phyloP scores from a whole-genome alignment of 2,888 invertebrate species.

The Sclerodermus sp. region DNA sequence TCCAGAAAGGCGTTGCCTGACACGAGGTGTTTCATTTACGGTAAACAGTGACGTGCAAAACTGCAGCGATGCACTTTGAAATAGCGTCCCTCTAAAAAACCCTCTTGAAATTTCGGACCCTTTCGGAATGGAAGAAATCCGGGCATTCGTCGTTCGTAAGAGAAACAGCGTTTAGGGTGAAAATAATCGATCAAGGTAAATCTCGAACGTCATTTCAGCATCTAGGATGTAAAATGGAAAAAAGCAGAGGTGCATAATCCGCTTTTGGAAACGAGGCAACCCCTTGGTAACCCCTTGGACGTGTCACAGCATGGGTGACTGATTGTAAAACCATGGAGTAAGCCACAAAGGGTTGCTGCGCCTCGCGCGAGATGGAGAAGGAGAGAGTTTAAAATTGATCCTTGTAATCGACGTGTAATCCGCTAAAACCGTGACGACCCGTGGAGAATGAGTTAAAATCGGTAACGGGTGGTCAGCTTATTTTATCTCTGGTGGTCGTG shows the following conservation, averaged over 20 bases:
- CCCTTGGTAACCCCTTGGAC: constrained; percentile 52
- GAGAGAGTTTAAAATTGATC: constrained; percentile 52
- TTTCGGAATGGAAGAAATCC: neutral
- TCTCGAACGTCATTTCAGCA: constrained; percentile 3
- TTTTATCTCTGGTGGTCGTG: constrained; percentile 25
- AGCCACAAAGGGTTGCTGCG: constrained; percentile 48
- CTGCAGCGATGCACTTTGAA: constrained; percentile 7
- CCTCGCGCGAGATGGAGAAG: constrained; percentile 1
- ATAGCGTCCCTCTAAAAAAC: constrained; percentile 5
- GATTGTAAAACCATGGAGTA: constrained; percentile 58
- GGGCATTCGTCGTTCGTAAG: neutral
- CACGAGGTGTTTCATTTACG: constrained; percentile 18
- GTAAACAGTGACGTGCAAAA: constrained; percentile 42
- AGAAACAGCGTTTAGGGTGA: neutral
- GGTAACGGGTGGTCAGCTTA: constrained; percentile 29
- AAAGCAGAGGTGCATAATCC: constrained; percentile 45
- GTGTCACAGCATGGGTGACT: constrained; percentile 57
- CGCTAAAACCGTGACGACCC: constrained; percentile 51
- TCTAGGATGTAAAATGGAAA: constrained; percentile 19
- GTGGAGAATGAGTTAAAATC: constrained; percentile 26
- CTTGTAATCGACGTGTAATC: constrained; percentile 58
- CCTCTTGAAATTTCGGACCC: neutral
- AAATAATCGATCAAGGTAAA: constrained; percentile 19
- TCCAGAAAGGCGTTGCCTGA: too few relatives aligned
- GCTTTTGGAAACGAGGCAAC: constrained; percentile 51